These are phyloP conservation scores for Madoqua kirkii DNA, from an alignment of 2,113 vertebrate genomes.

Conservation along the genomic window DNA sequence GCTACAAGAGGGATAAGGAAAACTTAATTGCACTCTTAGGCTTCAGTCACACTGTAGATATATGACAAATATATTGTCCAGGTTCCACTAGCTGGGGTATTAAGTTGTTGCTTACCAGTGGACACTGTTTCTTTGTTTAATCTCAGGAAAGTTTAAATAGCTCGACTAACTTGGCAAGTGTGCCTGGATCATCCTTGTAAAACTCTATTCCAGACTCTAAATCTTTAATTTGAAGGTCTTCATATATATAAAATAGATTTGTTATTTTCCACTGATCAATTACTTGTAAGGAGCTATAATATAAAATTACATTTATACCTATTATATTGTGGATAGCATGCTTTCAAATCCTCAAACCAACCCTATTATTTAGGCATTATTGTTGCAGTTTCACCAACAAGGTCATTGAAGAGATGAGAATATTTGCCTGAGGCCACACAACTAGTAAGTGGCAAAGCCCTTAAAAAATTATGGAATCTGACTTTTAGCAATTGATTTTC, in stretches of 20 bases:
- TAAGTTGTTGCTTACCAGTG: neutral
- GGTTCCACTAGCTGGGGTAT: neutral
- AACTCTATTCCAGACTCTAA: neutral
- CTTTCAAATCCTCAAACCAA: neutral
- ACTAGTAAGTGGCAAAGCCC: neutral
- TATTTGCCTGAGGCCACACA: neutral
- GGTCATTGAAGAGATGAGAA: neutral
- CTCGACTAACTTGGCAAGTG: neutral
- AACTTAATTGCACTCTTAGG: neutral
- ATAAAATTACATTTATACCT: neutral
- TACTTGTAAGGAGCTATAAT: neutral
- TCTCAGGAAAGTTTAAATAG: neutral
- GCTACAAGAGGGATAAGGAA: neutral
- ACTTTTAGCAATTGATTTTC: slow-evolving; percentile 32
- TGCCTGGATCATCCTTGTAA: neutral
- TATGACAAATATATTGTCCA: neutral
- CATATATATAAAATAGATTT: neutral
- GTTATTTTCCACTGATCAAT: neutral
- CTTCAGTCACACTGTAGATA: neutral
- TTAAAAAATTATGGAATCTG: slow-evolving; percentile 32
- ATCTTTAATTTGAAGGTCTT: neutral
- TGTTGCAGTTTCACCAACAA: neutral
- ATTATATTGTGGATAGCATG: neutral
- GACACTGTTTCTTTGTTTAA: neutral
- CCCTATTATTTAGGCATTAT: neutral